A percentile compares a stretch with the other conserved stretches of the same genome.
Conservation (phyloP, 1,140 invertebrate genomes). For the Planococcus citri region DNA sequence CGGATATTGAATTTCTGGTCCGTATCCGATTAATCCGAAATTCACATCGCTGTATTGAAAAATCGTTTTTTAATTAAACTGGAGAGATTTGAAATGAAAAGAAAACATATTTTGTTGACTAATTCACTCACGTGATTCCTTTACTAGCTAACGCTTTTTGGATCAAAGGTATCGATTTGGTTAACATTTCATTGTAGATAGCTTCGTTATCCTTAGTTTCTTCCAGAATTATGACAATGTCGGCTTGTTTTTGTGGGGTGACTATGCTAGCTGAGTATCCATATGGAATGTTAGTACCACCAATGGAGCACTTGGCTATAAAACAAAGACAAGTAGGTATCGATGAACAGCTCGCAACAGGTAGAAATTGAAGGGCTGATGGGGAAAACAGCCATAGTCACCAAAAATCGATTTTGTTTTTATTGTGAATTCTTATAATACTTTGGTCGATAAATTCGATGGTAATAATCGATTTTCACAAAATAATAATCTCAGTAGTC, state of each 20-base stretch:
- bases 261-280: slow-evolving; percentile 51
- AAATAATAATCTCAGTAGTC: too few relatives aligned
- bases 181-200: slow-evolving; percentile 37
- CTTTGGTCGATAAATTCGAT: too few relatives aligned
- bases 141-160: slow-evolving; percentile 39
- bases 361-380: too few relatives aligned
- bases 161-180: slow-evolving; percentile 35
- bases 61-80: slow-evolving; percentile 18
- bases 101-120: too few relatives aligned
- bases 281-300: slow-evolving; percentile 37
- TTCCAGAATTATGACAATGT: slow-evolving; percentile 59
- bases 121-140: slow-evolving; percentile 41
- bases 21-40: slow-evolving; percentile 25
- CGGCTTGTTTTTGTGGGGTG: slow-evolving; percentile 53
- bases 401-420: too few relatives aligned
- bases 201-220: slow-evolving; percentile 37
- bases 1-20: slow-evolving; percentile 22
- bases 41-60: slow-evolving; percentile 27
- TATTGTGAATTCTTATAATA: too few relatives aligned
- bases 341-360: too few relatives aligned
- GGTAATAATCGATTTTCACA: too few relatives aligned
- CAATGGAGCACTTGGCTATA: slow-evolving; percentile 44
- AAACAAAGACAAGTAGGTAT: too few relatives aligned
- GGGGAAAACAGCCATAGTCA: too few relatives aligned
- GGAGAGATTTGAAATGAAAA: too few relatives aligned